A percentile compares a stretch with the other conserved stretches of the same genome.
Conservation (phyloP, 2,888 invertebrate species). For the Pogonocherus hispidulus region DNA sequence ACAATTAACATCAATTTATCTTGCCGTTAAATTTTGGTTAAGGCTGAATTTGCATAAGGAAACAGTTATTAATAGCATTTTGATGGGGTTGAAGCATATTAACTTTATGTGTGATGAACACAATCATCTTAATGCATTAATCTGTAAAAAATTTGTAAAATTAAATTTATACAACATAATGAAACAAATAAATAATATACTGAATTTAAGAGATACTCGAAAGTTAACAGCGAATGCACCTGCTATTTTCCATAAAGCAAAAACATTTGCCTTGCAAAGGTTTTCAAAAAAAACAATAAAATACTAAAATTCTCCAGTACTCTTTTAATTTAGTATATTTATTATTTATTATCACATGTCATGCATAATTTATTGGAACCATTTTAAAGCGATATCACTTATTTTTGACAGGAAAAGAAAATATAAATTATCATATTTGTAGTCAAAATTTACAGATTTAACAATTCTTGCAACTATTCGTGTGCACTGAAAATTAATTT, state of each 20-base stretch:
- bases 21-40: background rate
- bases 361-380: too few species aligned
- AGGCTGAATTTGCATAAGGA: background rate
- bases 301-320: too few species aligned
- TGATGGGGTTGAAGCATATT: background rate
- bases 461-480: too few species aligned
- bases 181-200: background rate
- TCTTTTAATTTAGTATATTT: too few species aligned
- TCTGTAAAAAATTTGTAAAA: background rate
- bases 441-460: too few species aligned
- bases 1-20: background rate
- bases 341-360: too few species aligned
- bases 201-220: background rate
- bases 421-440: too few species aligned
- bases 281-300: background rate
- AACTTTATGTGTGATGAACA: background rate
- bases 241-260: background rate
- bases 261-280: background rate
- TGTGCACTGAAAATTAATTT: too few species aligned
- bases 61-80: background rate
- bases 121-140: background rate
- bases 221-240: background rate
- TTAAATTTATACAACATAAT: background rate
- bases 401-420: too few species aligned
- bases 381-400: too few species aligned